Evolutionary conservation across 2,888 invertebrate genomes (phyloP).

Genomic region (Zygogramma bicolorata): DNA sequence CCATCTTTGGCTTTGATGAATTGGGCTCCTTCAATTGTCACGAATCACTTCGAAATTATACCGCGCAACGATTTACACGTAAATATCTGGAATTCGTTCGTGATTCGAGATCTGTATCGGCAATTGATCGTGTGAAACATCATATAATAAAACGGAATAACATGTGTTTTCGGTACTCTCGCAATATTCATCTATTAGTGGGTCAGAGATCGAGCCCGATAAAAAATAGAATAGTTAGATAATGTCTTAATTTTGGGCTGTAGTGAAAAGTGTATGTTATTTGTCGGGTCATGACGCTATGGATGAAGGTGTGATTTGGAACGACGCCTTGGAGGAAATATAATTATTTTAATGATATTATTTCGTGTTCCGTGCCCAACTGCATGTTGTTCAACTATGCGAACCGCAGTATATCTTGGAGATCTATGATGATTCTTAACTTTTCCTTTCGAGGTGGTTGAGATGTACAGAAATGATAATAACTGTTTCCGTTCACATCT

Average conservation of each 20-base stretch:
- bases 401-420: too few relatives aligned
- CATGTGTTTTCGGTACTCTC: conserved; percentile 34
- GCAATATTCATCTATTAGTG: conserved; percentile 25
- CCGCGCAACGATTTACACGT: conserved; percentile 25
- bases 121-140: conserved; percentile 38
- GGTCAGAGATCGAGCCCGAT: conserved; percentile 4
- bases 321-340: not conserved
- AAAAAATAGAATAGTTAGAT: conserved; percentile 25
- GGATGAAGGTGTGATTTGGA: not conserved
- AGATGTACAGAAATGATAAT: too few relatives aligned
- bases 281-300: conserved; percentile 10
- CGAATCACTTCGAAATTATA: conserved; percentile 36
- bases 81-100: conserved; percentile 36
- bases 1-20: conserved; percentile 6
- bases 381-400: too few relatives aligned
- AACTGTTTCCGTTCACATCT: too few relatives aligned
- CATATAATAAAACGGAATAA: conserved; percentile 38
- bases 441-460: too few relatives aligned
- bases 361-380: not conserved
- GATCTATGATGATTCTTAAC: too few relatives aligned
- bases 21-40: conserved; percentile 28
- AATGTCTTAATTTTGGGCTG: conserved; percentile 20
- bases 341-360: not conserved
- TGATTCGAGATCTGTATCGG: conserved; percentile 39
- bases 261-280: conserved; percentile 19